These are phyloP conservation scores for Micrasema minimum DNA, from an alignment of 1,140 invertebrate genomes.

Conservation along the genomic window DNA sequence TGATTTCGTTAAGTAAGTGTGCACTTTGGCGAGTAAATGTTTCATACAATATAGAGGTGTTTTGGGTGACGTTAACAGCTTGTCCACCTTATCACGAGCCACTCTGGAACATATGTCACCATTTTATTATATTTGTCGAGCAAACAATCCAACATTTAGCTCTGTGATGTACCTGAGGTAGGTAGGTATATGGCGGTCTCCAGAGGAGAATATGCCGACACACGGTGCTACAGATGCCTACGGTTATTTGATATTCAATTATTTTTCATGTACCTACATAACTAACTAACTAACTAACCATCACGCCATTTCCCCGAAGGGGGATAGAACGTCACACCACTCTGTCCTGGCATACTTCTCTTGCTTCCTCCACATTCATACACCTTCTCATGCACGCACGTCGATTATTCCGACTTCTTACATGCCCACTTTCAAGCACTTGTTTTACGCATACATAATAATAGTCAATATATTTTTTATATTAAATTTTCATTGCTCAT, in stretches of 20 bases:
- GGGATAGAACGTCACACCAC: too few species aligned
- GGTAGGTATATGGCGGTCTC: too few species aligned
- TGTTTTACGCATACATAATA: too few species aligned
- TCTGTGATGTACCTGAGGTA: not conserved
- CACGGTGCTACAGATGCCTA: not conserved
- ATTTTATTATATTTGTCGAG: conserved; percentile 50
- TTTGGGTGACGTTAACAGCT: conserved; percentile 43
- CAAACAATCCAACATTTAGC: conserved; percentile 45
- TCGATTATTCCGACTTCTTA: too few species aligned
- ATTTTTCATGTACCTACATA: not conserved
- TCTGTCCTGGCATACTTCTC: too few species aligned
- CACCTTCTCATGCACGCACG: too few species aligned
- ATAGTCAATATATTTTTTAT: not conserved
- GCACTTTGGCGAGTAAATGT: conserved; percentile 46
- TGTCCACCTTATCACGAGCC: conserved; percentile 50
- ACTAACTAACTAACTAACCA: too few species aligned
- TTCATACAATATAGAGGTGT: conserved; percentile 35
- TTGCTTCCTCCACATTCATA: too few species aligned
- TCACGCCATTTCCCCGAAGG: too few species aligned
- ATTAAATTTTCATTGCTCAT: not conserved
- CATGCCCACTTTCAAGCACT: too few species aligned
- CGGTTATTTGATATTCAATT: not conserved
- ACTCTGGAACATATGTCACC: conserved; percentile 51
- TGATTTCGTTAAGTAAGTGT: conserved; percentile 33
- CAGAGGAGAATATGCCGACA: not conserved